Evolutionary conservation across 2,113 vertebrate species (phyloP), one percentile per base, ranked within the genome.

Genomic region (Sylvietta virens): DNA sequence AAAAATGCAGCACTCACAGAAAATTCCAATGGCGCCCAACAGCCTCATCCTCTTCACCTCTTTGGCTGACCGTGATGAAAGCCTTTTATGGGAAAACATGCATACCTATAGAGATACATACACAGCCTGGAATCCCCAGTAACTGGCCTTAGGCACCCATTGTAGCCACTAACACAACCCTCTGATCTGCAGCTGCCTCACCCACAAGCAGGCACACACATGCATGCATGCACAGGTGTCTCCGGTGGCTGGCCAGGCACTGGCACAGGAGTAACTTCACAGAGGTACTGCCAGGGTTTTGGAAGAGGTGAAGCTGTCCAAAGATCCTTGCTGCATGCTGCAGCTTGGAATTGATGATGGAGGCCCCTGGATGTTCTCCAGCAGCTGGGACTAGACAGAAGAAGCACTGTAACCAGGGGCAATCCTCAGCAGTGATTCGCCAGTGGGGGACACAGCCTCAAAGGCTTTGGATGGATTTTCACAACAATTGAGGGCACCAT

Each of bases 61-160:
- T 48, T 56, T 50, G 23, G 14, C 28, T 62, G 28, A 66, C 9
- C 31, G 24, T 7, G 30, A 61, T 45, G 40, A 80, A 88, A 76
- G 50, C 15, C 47, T 48, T 3, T 44, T 58, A 62, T 9, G 30
- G n/a, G 26, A 78, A 74, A 69, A 53, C 18, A 44, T 6, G 27
- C 4, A 42, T 6, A 13, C 2, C 10, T 4, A 6, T 16, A 23
- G 3, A 23, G 4, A 70, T 21, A 15, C 0, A 50, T 1, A 35
- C 3, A 42, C 15, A 71, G 15, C 28, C 48, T 47, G 33, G 11
- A n/a, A 64, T 14, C 7, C 18, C 6, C 10, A 50, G 24, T 19
- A 39, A 21, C 18, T 33, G 12, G 21, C 12, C 3, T 40, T 66
- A 58, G 31, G 60, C 7, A 70, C 10, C 3, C 31, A 58, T 35